Evolutionary conservation across 2,888 invertebrate species (phyloP).

Genomic region (Lepidochitona cinerea): DNA sequence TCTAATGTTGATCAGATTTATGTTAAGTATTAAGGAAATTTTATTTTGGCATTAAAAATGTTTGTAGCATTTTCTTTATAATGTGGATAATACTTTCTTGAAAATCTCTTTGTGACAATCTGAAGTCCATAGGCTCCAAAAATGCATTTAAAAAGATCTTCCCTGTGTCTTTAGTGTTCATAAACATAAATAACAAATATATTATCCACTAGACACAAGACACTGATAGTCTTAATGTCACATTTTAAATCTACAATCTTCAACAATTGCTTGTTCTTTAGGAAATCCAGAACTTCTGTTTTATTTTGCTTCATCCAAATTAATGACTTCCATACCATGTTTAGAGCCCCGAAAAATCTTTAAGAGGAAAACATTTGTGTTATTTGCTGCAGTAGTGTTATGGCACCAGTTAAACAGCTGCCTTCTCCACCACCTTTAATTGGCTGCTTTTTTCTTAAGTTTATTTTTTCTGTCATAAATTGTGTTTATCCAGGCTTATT

Average conservation of each 20-base stretch:
- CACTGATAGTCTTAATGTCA: no score
- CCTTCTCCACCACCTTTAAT: background rate
- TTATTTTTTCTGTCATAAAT: background rate
- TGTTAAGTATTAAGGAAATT: no score
- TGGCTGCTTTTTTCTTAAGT: background rate
- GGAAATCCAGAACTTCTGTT: background rate
- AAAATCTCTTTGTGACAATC: background rate
- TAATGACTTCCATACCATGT: no score
- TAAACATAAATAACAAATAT: no score
- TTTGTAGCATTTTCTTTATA: no score
- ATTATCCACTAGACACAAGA: no score
- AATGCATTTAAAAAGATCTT: background rate
- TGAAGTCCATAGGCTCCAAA: background rate
- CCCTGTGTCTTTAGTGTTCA: no score
- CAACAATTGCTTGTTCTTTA: background rate
- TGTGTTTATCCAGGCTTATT: slow-evolving; percentile 4
- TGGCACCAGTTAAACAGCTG: background rate
- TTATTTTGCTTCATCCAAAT: background rate
- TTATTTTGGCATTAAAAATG: no score
- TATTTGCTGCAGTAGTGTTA: background rate
- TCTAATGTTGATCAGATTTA: no score
- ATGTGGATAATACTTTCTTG: no score
- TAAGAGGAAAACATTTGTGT: background rate
- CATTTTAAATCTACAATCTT: no score
- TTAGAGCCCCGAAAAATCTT: background rate